Evolutionary conservation across 2,113 vertebrate genomes (phyloP), one percentile per base, ranked within the genome.

Genomic region (Prunella fulvescens): DNA sequence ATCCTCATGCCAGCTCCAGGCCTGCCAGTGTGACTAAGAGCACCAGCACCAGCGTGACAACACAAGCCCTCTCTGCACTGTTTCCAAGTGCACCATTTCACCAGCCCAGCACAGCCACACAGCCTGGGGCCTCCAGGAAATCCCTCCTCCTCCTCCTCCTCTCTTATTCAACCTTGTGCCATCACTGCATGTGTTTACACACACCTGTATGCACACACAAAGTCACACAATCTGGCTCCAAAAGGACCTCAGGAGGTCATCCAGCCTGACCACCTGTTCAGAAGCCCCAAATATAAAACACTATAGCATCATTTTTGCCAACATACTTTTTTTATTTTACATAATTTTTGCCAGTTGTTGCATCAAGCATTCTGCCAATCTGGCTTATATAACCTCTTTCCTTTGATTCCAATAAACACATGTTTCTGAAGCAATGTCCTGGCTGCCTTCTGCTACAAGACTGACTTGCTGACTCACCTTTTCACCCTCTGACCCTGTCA

Each of bases 181-280:
- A 19, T 23, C 39, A 4, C 40, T 29, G 3, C 5, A 17, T 14
- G 19, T 18, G 31, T 45, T 57, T 10, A 62, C 23, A 70, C 19
- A 39, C 28, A 15, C 11, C 19, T 9, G 4, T 8, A 60, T 1
- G 2, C 0, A 7, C 39, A 57, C 28, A 35, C 4, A 29, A 14
- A 35, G 35, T 19, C 74, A 60, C 23, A 23, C 1, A 35, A 35
- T 39, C 58, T 1, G 0, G 20, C 53, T n/a, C 35, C 19, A 31
- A 28, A 67, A 40, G 11, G 54, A 86, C 28, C 17, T 82, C 78
- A 48, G 44, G 35, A 81, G 9, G 19, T 37, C 48, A 51, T 4
- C 15, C 13, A 56, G 14, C 22, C 11, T 57, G 29, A n/a, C 12
- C 1, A 3, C 13, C 26, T 57, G 44, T 44, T 56, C 44, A 61